Conservation (phyloP, 2,797 vertebrate genomes). For the Galagoides demidoff region DNA sequence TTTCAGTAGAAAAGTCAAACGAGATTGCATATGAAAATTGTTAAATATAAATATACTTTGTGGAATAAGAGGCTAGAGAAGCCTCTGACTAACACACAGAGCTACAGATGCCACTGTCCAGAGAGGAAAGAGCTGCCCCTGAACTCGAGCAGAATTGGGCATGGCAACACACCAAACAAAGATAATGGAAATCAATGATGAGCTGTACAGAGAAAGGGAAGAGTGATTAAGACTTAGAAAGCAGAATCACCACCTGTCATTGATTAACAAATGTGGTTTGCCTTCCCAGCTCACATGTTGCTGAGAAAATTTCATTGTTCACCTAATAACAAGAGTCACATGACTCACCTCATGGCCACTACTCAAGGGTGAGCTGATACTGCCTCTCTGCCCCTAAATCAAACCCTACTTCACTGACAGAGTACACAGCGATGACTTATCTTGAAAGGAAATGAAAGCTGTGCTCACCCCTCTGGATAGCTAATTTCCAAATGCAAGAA, state of each 20-base stretch:
- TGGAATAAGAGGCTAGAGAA: neutral
- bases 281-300: constrained; percentile 15
- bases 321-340: neutral
- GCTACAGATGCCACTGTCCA: neutral
- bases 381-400: neutral
- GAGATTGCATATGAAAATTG: constrained; percentile 45
- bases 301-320: constrained; percentile 32
- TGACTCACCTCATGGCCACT: neutral
- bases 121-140: neutral
- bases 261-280: constrained; percentile 32
- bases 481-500: constrained; percentile 17
- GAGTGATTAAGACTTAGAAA: neutral
- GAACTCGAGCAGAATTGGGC: neutral
- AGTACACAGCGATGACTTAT: neutral
- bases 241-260: neutral
- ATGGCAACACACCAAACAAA: neutral
- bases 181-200: neutral
- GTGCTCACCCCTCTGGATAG: neutral
- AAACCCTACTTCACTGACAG: neutral
- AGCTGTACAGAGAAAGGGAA: neutral
- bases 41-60: neutral
- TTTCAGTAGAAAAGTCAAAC: neutral
- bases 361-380: neutral
- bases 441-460: neutral
- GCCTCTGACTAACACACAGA: neutral